Base-by-base conservation (phyloP, 1,140 invertebrate species). In the Hetaerina americana region DNA sequence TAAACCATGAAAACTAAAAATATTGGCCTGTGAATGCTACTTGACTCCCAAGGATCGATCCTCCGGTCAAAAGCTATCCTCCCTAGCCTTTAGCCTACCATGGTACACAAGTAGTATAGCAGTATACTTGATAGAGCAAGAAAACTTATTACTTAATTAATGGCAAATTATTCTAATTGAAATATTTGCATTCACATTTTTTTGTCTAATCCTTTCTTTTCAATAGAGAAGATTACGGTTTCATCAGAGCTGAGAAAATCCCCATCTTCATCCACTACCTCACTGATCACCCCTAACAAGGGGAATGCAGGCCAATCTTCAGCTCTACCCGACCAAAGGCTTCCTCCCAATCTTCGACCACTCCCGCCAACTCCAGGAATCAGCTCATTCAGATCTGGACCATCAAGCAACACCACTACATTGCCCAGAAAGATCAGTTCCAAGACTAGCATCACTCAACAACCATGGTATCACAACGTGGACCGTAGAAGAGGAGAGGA, bases 401-500 rank as follows among this genome's bases (percentile, higher is more conserved):
- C 22, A 24, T 66, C 2, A 2, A 71, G 40, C 57, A 57, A 57
- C 22, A 57, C 40, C 40, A 12, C 22, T 12, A 12, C 40, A 5
- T 3, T 57, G 22, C 40, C 40, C 10, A 28, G 70, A 5, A 15
- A 66, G 15, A 70, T 40, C 25, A 73, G 70, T 24, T 27, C 49
- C n/a, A 70, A 27, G 24, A 28, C 68, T 6, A n/a, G 24, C 5
- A n/a, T 72, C 6, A n/a, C 66, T 18, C 71, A 74, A 12, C 57
- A 66, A 57, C 71, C 73, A 10, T 74, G 73, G 73, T 74, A 72
- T 67, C 67, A 72, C 49, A 72, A 70, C 57, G 73, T 72, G 18
- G 73, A 74, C 66, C 67, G 73, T 3, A 70, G 5, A 15, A 26
- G 68, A 67, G 73, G 22, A 22, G 73, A 74, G 25, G 71, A 72